Evolutionary conservation across 2,888 invertebrate species (phyloP).

Genomic region (Psylliodes chrysocephalus): DNA sequence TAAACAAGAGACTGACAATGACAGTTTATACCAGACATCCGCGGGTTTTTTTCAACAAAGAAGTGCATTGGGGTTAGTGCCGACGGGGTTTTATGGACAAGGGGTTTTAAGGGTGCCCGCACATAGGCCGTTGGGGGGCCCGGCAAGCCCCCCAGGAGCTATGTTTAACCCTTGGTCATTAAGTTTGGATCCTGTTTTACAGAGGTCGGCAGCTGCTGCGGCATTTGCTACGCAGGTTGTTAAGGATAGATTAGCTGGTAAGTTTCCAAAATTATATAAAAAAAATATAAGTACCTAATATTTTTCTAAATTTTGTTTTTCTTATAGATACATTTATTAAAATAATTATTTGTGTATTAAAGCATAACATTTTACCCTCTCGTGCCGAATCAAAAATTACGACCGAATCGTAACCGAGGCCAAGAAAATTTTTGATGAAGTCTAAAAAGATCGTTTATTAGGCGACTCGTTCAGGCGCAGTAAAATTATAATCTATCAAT

Average conservation of each 20-base stretch:
- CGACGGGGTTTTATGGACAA: slow-evolving; percentile 67
- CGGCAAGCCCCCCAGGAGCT: slow-evolving; percentile 60
- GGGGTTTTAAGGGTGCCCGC: slow-evolving; percentile 86
- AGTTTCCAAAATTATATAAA: slow-evolving; percentile 59
- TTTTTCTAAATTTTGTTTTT: too few species aligned
- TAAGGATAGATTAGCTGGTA: slow-evolving; percentile 85
- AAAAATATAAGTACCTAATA: too few species aligned
- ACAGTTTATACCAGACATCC: slow-evolving; percentile 53
- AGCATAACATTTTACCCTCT: too few species aligned
- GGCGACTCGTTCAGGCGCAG: too few species aligned
- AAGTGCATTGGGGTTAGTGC: slow-evolving; percentile 59
- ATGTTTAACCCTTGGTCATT: slow-evolving; percentile 65
- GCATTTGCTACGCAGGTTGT: slow-evolving; percentile 85
- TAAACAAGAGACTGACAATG: slow-evolving; percentile 63
- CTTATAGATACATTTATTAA: too few species aligned
- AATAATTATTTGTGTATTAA: too few species aligned
- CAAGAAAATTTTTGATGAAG: too few species aligned
- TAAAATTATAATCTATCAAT: too few species aligned
- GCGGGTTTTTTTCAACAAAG: slow-evolving; percentile 57
- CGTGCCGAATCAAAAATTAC: too few species aligned
- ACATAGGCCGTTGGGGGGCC: slow-evolving; percentile 74
- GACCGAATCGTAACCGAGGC: too few species aligned
- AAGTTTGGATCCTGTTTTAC: slow-evolving; percentile 72
- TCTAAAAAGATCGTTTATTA: too few species aligned
- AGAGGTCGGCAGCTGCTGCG: slow-evolving; percentile 75